A percentile compares a stretch with the other conserved stretches of the same genome.
Conservation (phyloP, 2,888 invertebrate species). For the Drosophila limbata region DNA sequence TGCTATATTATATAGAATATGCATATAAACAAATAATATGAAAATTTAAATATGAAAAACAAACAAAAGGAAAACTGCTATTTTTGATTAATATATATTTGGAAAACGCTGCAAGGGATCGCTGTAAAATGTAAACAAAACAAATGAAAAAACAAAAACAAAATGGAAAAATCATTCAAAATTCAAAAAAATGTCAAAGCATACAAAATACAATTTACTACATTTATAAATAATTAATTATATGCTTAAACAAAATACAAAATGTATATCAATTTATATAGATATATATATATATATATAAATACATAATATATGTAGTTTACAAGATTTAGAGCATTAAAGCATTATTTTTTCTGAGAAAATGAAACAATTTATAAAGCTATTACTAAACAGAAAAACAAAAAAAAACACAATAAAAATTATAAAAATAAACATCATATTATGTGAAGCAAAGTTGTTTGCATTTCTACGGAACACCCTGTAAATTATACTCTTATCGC, state of each 20-base stretch:
- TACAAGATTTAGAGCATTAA: conserved; percentile 53
- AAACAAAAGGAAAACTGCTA: conserved; percentile 51
- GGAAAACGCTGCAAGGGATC: conserved; percentile 65
- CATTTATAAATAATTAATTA: conserved; percentile 58
- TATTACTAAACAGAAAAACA: conserved; percentile 42
- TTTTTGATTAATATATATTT: conserved; percentile 73
- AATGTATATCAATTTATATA: conserved; percentile 33
- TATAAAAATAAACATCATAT: conserved; percentile 63
- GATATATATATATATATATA: conserved; percentile 11
- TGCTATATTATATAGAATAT: conserved; percentile 55
- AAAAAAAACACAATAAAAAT: conserved; percentile 20
- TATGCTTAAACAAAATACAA: conserved; percentile 46
- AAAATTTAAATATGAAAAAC: conserved; percentile 27
- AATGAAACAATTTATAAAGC: conserved; percentile 68
- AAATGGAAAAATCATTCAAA: conserved; percentile 43
- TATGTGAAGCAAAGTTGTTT: conserved; percentile 43
- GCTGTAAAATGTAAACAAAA: conserved; percentile 42
- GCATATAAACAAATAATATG: conserved; percentile 18
- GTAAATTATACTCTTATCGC: conserved; percentile 21
- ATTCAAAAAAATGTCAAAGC: conserved; percentile 61
- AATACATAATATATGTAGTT: conserved; percentile 51
- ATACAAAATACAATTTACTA: conserved; percentile 62
- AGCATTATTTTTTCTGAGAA: conserved; percentile 76
- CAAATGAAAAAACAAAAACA: background rate
- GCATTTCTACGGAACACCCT: background rate